These are phyloP conservation scores for Parnassius mnemosyne DNA, from an alignment of 2,888 invertebrate species.

Conservation along the genomic window DNA sequence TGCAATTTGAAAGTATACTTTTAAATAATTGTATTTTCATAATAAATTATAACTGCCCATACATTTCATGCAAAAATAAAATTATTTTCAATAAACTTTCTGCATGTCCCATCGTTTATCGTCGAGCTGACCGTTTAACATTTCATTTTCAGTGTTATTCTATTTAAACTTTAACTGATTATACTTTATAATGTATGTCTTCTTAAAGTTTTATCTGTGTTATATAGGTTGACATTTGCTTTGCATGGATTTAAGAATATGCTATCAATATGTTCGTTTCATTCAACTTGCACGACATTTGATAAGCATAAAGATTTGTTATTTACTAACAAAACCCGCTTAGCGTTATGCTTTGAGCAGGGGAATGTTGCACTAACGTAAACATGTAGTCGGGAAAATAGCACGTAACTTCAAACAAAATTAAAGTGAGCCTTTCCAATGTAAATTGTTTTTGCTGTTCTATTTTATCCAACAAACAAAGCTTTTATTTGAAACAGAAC, in stretches of 20 bases:
- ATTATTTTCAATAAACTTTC: no score
- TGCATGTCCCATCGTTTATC: no score
- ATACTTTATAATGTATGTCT: no score
- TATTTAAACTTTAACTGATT: no score
- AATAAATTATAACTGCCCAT: no score
- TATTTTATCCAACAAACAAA: constrained; percentile 7
- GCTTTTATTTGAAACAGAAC: background rate
- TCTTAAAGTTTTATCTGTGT: background rate
- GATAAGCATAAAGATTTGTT: constrained; percentile 18
- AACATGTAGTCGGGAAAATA: constrained; percentile 2
- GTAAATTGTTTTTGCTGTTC: constrained; percentile 10
- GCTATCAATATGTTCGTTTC: constrained; percentile 15
- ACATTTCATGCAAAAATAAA: no score
- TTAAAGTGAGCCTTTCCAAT: constrained; percentile 6
- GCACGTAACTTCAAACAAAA: constrained; percentile 12
- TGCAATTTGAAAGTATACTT: no score
- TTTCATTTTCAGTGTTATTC: no score
- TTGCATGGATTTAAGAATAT: constrained; percentile 7
- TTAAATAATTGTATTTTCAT: no score
- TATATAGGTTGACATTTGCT: constrained; percentile 12
- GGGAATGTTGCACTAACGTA: constrained; percentile 11
- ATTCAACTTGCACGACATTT: constrained; percentile 15
- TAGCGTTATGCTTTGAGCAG: constrained; percentile 1
- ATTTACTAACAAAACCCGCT: constrained; percentile 15
- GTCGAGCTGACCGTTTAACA: no score